Evolutionary conservation across 2,797 vertebrate species (phyloP), one percentile per base, ranked within the genome.

Genomic region (Chaetodon trifasciatus): DNA sequence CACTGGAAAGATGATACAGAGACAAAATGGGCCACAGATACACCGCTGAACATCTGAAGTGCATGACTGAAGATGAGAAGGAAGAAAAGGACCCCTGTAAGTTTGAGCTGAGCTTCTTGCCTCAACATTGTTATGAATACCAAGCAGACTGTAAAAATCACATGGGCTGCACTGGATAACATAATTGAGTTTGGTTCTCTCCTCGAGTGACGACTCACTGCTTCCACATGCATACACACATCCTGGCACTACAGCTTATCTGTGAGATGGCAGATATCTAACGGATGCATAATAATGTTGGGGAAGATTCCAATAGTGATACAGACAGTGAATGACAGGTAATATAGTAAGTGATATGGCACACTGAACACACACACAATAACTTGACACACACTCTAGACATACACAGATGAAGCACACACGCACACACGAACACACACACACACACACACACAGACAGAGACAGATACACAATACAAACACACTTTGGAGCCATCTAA

Each of bases 321-420:
- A 75, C 42, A 60, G 50, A n/a, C 49, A 9, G 69, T 74, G 84
- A 84, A 60, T 79, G 88, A 80, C 82, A 85, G 79, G 61, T 80
- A 88, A 82, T 74, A 84, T 61, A 86, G 72, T 16, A 65, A 42
- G 65, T 13, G 61, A 85, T 80, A 73, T 13, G 8, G 68, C 57
- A 76, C 42, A 32, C 19, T 60, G 49, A 28, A 64, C 46, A 75
- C 42, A 16, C 53, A 83, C 39, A 76, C 17, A 56, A 37, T 40
- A 19, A 73, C 5, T 68, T 15, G 19, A 50, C 23, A 42, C 66
- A 65, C 62, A 79, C 10, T 23, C 42, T 56, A 70, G 11, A 74
- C 58, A 70, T 23, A 78, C 2, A 37, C 52, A 64, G 44, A 8
- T 6, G 17, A 58, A 15, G 13, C 5, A 11, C 5, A 68, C 12